Evolutionary conservation across 2,113 vertebrate genomes (phyloP).

Genomic region (Cyanoliseus patagonus): DNA sequence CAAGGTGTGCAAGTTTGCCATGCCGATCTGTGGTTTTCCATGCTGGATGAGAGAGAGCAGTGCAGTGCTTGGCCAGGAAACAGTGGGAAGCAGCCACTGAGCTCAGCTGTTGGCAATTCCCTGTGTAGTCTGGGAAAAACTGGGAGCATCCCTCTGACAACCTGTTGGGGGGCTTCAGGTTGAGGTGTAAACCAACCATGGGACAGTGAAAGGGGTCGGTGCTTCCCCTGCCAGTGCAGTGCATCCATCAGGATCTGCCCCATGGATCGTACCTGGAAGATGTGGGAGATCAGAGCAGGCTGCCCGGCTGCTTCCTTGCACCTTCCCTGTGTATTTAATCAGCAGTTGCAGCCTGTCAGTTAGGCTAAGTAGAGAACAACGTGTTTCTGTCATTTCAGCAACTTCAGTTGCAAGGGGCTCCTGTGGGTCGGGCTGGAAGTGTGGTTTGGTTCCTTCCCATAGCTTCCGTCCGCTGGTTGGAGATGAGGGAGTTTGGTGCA

Average conservation of each 20-base stretch:
- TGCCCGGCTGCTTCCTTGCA: neutral
- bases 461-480: neutral
- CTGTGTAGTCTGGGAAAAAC: neutral
- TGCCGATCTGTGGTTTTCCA: rapidly evolving
- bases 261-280: rapidly evolving
- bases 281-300: neutral
- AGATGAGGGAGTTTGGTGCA: neutral
- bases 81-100: neutral
- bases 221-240: rapidly evolving
- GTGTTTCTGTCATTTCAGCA: neutral
- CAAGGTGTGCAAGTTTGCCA: neutral
- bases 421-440: neutral
- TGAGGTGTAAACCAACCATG: rapidly evolving
- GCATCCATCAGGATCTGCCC: neutral
- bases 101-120: neutral
- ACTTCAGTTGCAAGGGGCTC: neutral
- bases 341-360: neutral
- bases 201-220: rapidly evolving
- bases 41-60: neutral
- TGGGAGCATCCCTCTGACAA: neutral
- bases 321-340: neutral
- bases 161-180: neutral
- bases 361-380: neutral
- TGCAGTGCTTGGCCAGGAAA: neutral
- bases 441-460: neutral